phyloP scores from a whole-genome alignment of 2,797 vertebrate species.

The Tokudaia tokunoshimensis region DNA sequence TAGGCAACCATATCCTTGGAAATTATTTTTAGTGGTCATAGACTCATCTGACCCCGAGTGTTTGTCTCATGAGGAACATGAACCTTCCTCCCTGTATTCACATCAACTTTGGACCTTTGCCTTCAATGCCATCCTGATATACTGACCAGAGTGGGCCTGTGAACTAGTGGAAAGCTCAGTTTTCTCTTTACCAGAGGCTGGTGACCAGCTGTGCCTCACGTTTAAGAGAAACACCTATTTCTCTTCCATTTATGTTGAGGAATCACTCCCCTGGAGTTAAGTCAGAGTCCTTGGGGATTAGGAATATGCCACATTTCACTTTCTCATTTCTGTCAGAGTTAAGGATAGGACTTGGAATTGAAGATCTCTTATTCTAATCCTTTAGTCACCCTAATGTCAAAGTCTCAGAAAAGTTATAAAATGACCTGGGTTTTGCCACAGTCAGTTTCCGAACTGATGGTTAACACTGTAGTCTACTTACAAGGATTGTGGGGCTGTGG shows the following conservation, averaged over 20 bases:
- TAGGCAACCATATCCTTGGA: neutral
- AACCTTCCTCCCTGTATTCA: neutral
- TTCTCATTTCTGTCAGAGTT: neutral
- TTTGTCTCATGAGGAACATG: neutral
- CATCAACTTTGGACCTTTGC: neutral
- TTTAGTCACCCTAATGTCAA: neutral
- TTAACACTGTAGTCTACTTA: too few species aligned
- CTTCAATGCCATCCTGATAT: neutral
- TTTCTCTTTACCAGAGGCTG: neutral
- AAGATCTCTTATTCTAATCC: neutral
- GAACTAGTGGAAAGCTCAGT: neutral
- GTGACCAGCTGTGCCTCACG: neutral
- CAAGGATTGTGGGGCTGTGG: neutral
- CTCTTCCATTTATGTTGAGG: neutral
- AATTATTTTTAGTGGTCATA: neutral
- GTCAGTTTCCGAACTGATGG: neutral
- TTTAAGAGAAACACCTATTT: neutral
- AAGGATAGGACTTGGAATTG: neutral
- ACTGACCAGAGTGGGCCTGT: neutral
- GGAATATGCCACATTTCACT: neutral
- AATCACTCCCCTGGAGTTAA: neutral
- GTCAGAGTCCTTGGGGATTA: neutral
- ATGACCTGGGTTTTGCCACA: neutral
- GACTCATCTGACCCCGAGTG: neutral
- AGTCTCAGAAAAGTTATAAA: neutral